phyloP scores from a whole-genome alignment of 2,888 invertebrate species.

The Scrobipalpa costella region DNA sequence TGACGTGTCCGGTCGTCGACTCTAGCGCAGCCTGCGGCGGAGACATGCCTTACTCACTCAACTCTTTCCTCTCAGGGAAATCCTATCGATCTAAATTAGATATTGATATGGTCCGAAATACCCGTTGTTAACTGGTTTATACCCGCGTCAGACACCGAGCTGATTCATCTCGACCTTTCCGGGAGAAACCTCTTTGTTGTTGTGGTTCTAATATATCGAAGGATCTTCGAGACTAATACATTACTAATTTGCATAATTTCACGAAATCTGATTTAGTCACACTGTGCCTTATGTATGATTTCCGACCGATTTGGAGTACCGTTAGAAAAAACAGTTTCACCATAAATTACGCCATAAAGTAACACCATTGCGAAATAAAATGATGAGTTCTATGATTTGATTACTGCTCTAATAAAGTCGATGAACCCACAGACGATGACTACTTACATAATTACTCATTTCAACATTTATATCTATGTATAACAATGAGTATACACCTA shows the following conservation, averaged over 20 bases:
- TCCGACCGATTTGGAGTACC: constrained; percentile 12
- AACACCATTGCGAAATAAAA: constrained; percentile 10
- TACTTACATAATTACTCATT: constrained; percentile 16
- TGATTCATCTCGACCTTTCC: constrained; percentile 9
- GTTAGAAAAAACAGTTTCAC: constrained; percentile 17
- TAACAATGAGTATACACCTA: background rate
- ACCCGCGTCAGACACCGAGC: background rate
- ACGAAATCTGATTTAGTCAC: constrained; percentile 10
- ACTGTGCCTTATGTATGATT: constrained; percentile 33
- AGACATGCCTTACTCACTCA: constrained; percentile 45
- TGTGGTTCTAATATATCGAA: constrained; percentile 1
- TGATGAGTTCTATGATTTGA: constrained; percentile 19
- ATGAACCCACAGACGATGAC: constrained; percentile 5
- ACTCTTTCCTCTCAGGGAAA: constrained; percentile 44
- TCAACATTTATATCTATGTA: background rate
- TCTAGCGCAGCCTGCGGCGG: constrained; percentile 37
- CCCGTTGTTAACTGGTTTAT: background rate
- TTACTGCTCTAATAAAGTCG: constrained; percentile 11
- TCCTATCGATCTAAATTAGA: constrained; percentile 29
- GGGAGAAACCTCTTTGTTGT: constrained; percentile 6
- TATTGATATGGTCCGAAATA: background rate
- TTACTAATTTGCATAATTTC: background rate
- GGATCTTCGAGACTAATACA: constrained; percentile 11
- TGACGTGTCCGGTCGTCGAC: constrained; percentile 57
- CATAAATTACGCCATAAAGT: constrained; percentile 12